A percentile compares a stretch with the other conserved stretches of the same genome.
These are phyloP conservation scores for Psilopogon haemacephalus DNA, from an alignment of 2,113 vertebrate genomes.

Conservation along the genomic window DNA sequence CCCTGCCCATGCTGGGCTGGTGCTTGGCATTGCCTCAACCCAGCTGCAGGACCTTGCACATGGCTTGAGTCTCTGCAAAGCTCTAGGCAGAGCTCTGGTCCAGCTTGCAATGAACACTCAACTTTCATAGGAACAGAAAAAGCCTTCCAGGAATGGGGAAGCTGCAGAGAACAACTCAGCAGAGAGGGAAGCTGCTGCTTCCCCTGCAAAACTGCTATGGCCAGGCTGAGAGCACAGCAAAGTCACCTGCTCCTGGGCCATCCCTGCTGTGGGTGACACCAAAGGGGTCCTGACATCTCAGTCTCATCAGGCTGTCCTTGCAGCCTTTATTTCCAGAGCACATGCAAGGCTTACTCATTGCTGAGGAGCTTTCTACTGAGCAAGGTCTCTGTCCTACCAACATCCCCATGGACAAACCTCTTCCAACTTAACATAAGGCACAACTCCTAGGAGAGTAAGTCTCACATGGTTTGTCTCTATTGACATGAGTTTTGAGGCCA, in stretches of 20 bases:
- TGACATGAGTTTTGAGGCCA: not conserved
- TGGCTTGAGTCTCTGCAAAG: not conserved
- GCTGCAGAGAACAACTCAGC: not conserved
- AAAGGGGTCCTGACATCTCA: not conserved
- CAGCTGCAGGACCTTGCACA: no score
- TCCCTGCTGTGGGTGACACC: not conserved
- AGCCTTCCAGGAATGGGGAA: slow-evolving; percentile 18
- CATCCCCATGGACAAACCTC: fast-evolving
- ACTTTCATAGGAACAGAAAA: not conserved
- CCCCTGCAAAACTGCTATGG: not conserved
- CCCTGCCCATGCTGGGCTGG: no score
- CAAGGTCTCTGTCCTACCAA: not conserved
- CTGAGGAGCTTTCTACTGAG: not conserved
- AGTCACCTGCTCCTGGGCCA: not conserved
- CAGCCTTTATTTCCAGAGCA: not conserved
- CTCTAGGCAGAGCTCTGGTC: not conserved
- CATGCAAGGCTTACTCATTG: not conserved
- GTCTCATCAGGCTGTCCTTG: not conserved
- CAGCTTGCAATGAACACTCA: fast-evolving
- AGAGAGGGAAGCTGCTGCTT: not conserved
- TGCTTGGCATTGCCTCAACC: no score
- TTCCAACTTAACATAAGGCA: not conserved
- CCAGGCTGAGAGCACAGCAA: fast-evolving
- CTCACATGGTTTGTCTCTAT: not conserved
- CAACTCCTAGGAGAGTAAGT: not conserved